These are phyloP conservation scores for Palaemon carinicauda DNA, from an alignment of 1,140 invertebrate genomes.

Conservation along the genomic window DNA sequence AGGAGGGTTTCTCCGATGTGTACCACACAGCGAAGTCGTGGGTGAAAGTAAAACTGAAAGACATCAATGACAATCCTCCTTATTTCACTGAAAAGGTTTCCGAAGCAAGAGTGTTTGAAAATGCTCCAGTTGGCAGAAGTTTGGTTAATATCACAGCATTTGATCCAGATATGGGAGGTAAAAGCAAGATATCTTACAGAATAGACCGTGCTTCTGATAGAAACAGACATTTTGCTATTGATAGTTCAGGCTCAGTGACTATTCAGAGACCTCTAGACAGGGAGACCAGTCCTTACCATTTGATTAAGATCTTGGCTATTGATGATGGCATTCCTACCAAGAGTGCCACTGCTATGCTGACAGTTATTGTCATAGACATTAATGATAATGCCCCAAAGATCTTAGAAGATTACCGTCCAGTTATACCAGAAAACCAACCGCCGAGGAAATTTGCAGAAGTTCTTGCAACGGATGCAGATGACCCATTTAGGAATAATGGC, in stretches of 20 bases:
- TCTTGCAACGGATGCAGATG: slow-evolving; percentile 93
- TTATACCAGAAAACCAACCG: slow-evolving; percentile 87
- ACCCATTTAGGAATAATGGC: slow-evolving; percentile 91
- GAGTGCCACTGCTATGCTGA: slow-evolving; percentile 94
- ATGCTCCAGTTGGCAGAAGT: slow-evolving; percentile 86
- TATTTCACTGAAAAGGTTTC: slow-evolving; percentile 92
- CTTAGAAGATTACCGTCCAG: slow-evolving; percentile 85
- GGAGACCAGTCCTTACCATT: slow-evolving; percentile 90
- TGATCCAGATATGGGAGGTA: slow-evolving; percentile 91
- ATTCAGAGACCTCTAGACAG: slow-evolving; percentile 72
- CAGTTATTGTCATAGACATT: slow-evolving; percentile 94
- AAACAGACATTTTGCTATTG: slow-evolving; percentile 90
- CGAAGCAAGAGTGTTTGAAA: slow-evolving; percentile 88
- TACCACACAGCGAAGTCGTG: slow-evolving; percentile 95
- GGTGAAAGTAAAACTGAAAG: slow-evolving; percentile 90
- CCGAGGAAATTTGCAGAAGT: slow-evolving; percentile 92
- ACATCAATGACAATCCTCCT: slow-evolving; percentile 96
- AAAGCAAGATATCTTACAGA: slow-evolving; percentile 89
- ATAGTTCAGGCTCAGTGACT: slow-evolving; percentile 90
- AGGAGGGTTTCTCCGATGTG: slow-evolving; percentile 94
- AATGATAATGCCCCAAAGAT: slow-evolving; percentile 83
- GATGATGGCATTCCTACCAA: slow-evolving; percentile 93
- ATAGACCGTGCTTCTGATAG: slow-evolving; percentile 90
- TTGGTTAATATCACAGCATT: slow-evolving; percentile 92
- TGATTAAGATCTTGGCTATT: slow-evolving; percentile 94